Evolutionary conservation across 2,113 vertebrate genomes (phyloP).

Genomic region (Boleophthalmus pectinirostris): DNA sequence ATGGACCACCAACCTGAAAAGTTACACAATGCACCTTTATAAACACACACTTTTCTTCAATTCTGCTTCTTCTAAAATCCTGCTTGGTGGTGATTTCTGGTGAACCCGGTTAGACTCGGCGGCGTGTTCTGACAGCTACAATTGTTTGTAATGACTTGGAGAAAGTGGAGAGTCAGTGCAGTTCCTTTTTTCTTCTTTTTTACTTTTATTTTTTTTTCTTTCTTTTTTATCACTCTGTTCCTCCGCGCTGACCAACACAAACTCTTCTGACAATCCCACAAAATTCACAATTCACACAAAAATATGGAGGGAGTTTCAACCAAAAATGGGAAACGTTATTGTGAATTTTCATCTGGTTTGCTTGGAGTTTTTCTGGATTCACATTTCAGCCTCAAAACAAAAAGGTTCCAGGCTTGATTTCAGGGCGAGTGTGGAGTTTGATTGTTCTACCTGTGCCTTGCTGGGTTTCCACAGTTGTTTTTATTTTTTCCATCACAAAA

Average conservation of each 20-base stretch:
- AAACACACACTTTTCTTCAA: neutral
- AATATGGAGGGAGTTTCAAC: neutral
- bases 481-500: no score
- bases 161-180: neutral
- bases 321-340: neutral
- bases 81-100: neutral
- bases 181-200: neutral
- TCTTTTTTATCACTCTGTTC: neutral
- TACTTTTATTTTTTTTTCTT: no score
- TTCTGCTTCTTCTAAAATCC: neutral
- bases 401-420: no score
- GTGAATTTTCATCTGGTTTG: neutral
- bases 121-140: neutral
- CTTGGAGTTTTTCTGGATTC: neutral
- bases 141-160: neutral
- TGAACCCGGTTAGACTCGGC: neutral
- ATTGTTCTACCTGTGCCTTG: no score
- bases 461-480: no score
- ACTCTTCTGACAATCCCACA: neutral
- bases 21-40: no score
- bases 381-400: no score
- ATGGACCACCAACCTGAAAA: no score
- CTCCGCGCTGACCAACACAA: neutral
- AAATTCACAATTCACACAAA: neutral
- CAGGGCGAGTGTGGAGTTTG: no score